Evolutionary conservation across 2,888 invertebrate species (phyloP).

Genomic region (Tachina lurida): DNA sequence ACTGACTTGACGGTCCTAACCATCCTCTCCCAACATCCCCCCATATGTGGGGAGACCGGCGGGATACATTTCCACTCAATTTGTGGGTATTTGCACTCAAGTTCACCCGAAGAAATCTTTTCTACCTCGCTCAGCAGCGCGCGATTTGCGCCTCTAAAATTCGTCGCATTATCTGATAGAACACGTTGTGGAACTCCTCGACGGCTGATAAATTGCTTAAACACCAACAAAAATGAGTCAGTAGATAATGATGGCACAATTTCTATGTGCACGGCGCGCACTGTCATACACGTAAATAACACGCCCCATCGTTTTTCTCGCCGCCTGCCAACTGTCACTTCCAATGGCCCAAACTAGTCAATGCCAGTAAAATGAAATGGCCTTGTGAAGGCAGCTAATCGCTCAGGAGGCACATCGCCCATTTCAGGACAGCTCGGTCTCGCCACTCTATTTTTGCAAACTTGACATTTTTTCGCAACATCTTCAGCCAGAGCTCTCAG

Average conservation of each 20-base stretch:
- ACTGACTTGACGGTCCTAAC: too few relatives aligned
- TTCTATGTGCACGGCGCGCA: slow-evolving; percentile 50
- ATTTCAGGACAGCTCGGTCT: slow-evolving; percentile 45
- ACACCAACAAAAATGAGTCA: slow-evolving; percentile 60
- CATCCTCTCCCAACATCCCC: too few relatives aligned
- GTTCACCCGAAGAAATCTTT: too few relatives aligned
- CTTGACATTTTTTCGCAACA: slow-evolving; percentile 64
- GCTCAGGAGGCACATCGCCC: too few relatives aligned
- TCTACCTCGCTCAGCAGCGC: too few relatives aligned
- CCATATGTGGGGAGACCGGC: too few relatives aligned
- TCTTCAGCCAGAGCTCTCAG: not conserved
- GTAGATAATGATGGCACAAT: slow-evolving; percentile 32
- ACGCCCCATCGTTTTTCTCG: slow-evolving; percentile 57
- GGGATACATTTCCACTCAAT: too few relatives aligned
- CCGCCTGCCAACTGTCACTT: slow-evolving; percentile 25
- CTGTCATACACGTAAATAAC: slow-evolving; percentile 61
- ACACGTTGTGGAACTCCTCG: slow-evolving; percentile 49
- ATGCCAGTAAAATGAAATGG: slow-evolving; percentile 60
- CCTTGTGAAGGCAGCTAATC: not conserved
- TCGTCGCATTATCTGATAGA: slow-evolving; percentile 66
- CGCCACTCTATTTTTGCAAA: slow-evolving; percentile 65
- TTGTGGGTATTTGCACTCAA: too few relatives aligned
- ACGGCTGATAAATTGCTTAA: slow-evolving; percentile 62
- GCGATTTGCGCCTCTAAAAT: slow-evolving; percentile 35
- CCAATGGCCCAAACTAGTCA: slow-evolving; percentile 65